These are phyloP conservation scores for Cyprichromis sp. DNA, from an alignment of 2,113 vertebrate species.

Conservation along the genomic window DNA sequence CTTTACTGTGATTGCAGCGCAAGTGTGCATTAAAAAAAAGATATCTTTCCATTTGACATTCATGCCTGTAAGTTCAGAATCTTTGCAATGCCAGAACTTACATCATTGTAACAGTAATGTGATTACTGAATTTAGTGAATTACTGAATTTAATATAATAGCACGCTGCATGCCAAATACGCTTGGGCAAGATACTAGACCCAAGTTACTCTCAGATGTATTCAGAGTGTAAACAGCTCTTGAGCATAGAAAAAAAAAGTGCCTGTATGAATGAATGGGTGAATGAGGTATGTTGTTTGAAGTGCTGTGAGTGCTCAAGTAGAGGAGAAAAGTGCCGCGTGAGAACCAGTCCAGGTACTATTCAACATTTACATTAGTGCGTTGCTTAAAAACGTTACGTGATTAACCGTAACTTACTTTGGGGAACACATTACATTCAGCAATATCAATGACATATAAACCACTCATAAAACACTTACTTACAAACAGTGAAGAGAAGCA, in stretches of 20 bases:
- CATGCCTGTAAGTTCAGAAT: rapidly evolving
- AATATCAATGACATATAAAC: not conserved
- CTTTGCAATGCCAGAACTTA: rapidly evolving
- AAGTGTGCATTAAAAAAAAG: not conserved
- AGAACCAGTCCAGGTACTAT: not conserved
- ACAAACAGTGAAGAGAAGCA: not conserved
- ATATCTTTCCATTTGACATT: not conserved
- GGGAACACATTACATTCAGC: not conserved
- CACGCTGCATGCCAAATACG: not conserved
- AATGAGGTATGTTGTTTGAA: not conserved
- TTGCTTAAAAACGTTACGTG: not conserved
- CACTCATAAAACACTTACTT: not conserved
- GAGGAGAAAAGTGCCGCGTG: rapidly evolving
- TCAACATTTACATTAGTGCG: not conserved
- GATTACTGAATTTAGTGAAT: not conserved
- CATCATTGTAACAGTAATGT: rapidly evolving
- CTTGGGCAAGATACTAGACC: not conserved
- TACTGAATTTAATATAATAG: not conserved
- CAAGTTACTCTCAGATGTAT: not conserved
- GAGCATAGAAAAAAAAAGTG: not conserved
- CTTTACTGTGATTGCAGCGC: not conserved
- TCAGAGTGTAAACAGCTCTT: not conserved
- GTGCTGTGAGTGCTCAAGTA: not conserved
- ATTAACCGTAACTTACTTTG: not conserved
- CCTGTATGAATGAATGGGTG: not conserved